Percentiles rank a stretch among this genome's conserved stretches.
phyloP scores from a whole-genome alignment of 2,797 vertebrate species.

The Sebastes glaucus region DNA sequence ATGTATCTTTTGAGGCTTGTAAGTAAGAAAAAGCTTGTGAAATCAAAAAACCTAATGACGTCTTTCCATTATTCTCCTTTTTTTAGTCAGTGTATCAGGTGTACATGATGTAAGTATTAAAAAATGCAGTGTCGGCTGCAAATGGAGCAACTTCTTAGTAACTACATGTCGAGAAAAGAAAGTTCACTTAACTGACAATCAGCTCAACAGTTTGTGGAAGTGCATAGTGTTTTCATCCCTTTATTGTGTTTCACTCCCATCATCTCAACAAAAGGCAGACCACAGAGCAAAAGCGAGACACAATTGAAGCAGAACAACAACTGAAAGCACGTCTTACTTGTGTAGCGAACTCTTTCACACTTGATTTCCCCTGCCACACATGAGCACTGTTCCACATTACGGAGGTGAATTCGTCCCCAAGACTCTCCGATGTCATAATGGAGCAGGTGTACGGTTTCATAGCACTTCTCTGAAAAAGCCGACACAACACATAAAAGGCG shows the following conservation, averaged over 20 bases:
- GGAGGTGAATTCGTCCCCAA: constrained; percentile 88
- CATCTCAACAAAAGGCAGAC: constrained; percentile 12
- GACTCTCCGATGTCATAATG: constrained; percentile 85
- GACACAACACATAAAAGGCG: constrained; percentile 45
- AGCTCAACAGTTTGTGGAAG: background rate
- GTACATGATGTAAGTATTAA: background rate
- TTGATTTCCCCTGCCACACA: constrained; percentile 74
- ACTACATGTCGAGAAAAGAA: background rate
- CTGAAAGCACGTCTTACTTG: constrained; percentile 75
- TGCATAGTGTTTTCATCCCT: background rate
- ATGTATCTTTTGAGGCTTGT: background rate
- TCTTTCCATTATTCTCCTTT: background rate
- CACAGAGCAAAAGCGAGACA: background rate
- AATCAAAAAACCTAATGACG: background rate
- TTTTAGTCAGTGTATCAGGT: background rate
- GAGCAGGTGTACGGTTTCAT: constrained; percentile 85
- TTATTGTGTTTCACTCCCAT: constrained; percentile 8
- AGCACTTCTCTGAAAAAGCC: constrained; percentile 87
- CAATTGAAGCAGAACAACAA: background rate
- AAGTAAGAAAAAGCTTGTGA: background rate
- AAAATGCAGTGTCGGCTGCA: background rate
- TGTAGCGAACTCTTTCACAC: constrained; percentile 82
- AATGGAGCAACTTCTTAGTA: background rate
- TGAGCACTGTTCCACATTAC: constrained; percentile 86
- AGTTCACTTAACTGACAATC: background rate